Evolutionary conservation across 2,797 vertebrate species (phyloP).

Genomic region (Spheniscus humboldti): DNA sequence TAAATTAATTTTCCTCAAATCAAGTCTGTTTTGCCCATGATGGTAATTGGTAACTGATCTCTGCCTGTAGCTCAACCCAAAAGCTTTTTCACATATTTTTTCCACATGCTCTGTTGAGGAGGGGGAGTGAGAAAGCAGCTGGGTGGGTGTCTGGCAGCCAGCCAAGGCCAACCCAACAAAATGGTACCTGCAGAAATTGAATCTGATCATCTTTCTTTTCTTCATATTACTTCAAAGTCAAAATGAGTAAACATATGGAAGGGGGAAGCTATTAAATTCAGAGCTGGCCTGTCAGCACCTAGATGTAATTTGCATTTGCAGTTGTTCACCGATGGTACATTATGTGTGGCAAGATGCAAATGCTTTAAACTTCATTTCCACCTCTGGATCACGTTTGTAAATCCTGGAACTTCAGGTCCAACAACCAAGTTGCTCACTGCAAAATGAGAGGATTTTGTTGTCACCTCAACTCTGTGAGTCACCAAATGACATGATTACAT

Average conservation of each 20-base stretch:
- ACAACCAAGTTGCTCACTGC: not conserved
- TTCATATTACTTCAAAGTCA: not conserved
- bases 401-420: not conserved
- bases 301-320: not conserved
- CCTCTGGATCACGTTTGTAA: not conserved
- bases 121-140: not conserved
- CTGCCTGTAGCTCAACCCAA: not conserved
- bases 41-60: not conserved
- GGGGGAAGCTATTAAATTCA: not conserved
- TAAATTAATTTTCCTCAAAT: not conserved
- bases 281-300: not conserved
- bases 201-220: not conserved
- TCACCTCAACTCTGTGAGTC: not conserved
- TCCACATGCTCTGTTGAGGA: not conserved
- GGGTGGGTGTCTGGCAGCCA: not conserved
- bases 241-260: not conserved
- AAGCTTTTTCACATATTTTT: not conserved
- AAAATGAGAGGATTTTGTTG: not conserved
- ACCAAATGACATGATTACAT: not conserved
- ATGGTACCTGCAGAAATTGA: not conserved
- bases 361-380: not conserved
- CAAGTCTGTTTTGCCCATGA: not conserved
- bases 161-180: not conserved
- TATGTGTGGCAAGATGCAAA: not conserved
- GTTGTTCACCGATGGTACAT: not conserved